phyloP scores from a whole-genome alignment of 2,113 vertebrate genomes.

The Arenaria interpres region DNA sequence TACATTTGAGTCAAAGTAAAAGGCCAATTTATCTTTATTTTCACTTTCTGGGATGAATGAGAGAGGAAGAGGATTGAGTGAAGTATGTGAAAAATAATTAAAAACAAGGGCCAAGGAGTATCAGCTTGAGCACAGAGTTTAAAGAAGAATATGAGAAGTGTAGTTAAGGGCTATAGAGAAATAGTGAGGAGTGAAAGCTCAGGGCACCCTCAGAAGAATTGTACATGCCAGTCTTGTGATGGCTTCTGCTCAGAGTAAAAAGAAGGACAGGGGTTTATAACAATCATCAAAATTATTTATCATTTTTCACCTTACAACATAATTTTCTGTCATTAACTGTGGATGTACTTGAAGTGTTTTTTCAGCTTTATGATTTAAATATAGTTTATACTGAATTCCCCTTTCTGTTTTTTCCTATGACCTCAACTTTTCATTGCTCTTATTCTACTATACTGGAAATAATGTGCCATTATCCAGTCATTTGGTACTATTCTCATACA shows the following conservation, averaged over 20 bases:
- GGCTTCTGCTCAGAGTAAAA: neutral
- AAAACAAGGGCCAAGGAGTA: neutral
- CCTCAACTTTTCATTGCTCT: neutral
- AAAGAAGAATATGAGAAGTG: neutral
- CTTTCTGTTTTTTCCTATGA: neutral
- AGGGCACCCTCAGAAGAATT: neutral
- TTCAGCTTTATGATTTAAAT: neutral
- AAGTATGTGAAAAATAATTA: neutral
- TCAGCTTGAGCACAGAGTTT: neutral
- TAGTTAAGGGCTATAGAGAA: neutral
- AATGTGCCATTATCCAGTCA: neutral
- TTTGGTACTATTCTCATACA: neutral
- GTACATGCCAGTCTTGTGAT: neutral
- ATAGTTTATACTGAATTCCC: neutral
- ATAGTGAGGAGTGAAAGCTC: neutral
- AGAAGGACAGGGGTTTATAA: neutral
- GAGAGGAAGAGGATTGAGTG: neutral
- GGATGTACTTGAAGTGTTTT: neutral
- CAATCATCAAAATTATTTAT: neutral
- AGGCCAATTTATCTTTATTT: neutral
- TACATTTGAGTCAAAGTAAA: neutral
- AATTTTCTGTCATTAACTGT: neutral
- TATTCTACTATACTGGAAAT: neutral
- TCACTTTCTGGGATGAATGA: neutral
- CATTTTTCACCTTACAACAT: neutral